Percentiles rank a stretch among this genome's conserved stretches.
Evolutionary conservation across 2,797 vertebrate genomes (phyloP).

Genomic region (Artibeus jamaicensis): DNA sequence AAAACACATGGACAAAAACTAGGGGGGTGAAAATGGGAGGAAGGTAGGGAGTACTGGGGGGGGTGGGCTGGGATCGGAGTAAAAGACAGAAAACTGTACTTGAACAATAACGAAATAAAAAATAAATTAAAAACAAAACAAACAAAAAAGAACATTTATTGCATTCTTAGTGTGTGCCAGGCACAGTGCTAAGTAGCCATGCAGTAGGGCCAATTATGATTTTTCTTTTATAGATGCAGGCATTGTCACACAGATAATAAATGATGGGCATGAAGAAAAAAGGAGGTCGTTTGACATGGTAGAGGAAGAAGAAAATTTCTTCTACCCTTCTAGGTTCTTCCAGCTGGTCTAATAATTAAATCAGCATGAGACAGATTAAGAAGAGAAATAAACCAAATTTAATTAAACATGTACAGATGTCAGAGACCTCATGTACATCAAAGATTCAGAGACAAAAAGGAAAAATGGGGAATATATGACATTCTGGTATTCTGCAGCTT

Average conservation of each 20-base stretch:
- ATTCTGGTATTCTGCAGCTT: not conserved
- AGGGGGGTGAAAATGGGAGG: too few relatives aligned
- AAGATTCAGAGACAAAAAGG: not conserved
- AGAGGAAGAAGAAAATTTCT: not conserved
- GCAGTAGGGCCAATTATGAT: not conserved
- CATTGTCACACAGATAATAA: not conserved
- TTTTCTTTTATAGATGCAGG: not conserved
- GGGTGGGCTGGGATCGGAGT: too few relatives aligned
- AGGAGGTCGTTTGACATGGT: not conserved
- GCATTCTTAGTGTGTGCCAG: not conserved
- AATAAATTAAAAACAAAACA: too few relatives aligned
- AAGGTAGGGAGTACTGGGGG: too few relatives aligned
- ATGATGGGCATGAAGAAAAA: not conserved
- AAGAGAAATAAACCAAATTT: not conserved
- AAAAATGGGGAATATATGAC: not conserved
- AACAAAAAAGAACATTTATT: too few relatives aligned
- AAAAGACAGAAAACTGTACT: too few relatives aligned
- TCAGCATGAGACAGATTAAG: not conserved
- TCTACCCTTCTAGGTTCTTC: not conserved
- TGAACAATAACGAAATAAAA: too few relatives aligned
- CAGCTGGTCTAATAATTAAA: not conserved
- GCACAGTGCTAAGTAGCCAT: not conserved
- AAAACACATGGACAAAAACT: too few relatives aligned
- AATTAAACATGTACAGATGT: not conserved
- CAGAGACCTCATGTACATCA: not conserved